Evolutionary conservation across 2,113 vertebrate species (phyloP).

Genomic region (Tyto alba): DNA sequence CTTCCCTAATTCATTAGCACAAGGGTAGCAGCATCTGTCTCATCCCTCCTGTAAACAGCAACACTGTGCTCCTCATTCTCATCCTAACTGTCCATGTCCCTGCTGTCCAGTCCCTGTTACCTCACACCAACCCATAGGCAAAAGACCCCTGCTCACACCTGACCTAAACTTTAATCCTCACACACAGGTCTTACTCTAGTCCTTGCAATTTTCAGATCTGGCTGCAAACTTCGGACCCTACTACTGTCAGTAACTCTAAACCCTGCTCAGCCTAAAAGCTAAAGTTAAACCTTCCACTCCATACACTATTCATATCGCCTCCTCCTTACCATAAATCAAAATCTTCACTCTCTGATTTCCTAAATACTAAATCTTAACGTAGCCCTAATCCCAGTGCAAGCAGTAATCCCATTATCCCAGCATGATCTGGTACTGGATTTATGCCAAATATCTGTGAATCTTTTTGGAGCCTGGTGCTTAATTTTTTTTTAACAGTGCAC

Average conservation of each 20-base stretch:
- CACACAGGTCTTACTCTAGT: background rate
- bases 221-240: background rate
- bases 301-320: rapidly evolving
- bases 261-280: background rate
- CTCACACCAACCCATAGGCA: rapidly evolving
- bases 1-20: background rate
- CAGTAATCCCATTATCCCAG: background rate
- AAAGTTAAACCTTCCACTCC: background rate
- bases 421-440: background rate
- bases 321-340: background rate
- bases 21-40: background rate
- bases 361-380: background rate
- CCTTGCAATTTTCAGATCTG: background rate
- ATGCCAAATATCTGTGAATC: background rate
- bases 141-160: background rate
- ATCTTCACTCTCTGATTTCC: background rate
- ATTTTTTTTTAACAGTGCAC: background rate
- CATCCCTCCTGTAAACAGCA: background rate
- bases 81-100: rapidly evolving
- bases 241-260: background rate
- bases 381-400: background rate
- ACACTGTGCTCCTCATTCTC: background rate
- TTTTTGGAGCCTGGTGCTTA: background rate
- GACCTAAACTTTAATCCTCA: background rate
- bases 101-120: background rate